Evolutionary conservation across 2,888 invertebrate species (phyloP).

Genomic region (Eurytoma californica): DNA sequence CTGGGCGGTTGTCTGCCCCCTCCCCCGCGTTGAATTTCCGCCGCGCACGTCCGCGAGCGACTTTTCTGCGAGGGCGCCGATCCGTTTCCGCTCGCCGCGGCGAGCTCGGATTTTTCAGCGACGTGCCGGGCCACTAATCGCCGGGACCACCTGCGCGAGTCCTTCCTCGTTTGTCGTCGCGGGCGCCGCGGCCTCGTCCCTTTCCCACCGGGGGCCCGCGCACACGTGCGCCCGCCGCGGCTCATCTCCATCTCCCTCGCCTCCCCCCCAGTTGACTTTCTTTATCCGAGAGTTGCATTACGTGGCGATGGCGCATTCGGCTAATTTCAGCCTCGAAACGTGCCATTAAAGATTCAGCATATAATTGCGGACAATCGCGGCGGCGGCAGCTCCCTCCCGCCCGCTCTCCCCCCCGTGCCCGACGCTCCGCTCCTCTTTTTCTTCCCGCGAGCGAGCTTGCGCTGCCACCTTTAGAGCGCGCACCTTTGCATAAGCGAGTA

Average conservation of each 20-base stretch:
- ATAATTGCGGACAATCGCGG: constrained; percentile 73
- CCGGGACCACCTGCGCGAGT: constrained; percentile 46
- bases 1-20: too few relatives aligned
- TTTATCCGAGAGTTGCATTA: constrained; percentile 64
- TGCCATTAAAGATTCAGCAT: constrained; percentile 76
- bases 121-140: constrained; percentile 42
- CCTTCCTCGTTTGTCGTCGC: neutral
- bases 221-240: neutral
- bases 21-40: too few relatives aligned
- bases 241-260: constrained; percentile 41
- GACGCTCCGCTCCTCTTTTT: neutral
- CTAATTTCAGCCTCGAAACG: constrained; percentile 75
- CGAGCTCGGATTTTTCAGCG: constrained; percentile 27
- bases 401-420: neutral
- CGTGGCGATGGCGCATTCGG: constrained; percentile 72
- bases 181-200: constrained; percentile 30
- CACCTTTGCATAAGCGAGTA: neutral
- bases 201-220: constrained; percentile 50
- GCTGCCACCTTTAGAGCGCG: neutral
- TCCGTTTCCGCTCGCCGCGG: constrained; percentile 17
- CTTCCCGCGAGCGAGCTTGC: too few relatives aligned
- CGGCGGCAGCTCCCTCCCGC: neutral
- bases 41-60: neutral
- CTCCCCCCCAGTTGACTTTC: neutral
- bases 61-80: neutral